phyloP scores from a whole-genome alignment of 1,140 invertebrate species.

The Drosophila dunni region DNA sequence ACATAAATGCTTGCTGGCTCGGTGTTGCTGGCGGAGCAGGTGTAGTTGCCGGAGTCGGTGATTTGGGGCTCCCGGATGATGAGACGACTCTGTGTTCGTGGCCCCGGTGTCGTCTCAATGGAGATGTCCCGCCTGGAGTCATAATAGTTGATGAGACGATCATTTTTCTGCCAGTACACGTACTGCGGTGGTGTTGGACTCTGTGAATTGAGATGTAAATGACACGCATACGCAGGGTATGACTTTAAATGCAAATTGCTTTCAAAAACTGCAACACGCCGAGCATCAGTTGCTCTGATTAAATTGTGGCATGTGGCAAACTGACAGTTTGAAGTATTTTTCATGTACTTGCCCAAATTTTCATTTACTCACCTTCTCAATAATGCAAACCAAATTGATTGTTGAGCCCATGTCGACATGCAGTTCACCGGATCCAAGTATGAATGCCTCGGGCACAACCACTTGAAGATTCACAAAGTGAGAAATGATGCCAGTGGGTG shows the following conservation, averaged over 20 bases:
- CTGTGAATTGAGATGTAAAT: conserved; percentile 85
- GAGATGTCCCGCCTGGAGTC: conserved; percentile 92
- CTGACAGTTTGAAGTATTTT: not conserved
- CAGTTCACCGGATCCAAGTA: conserved; percentile 93
- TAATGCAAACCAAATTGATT: conserved; percentile 95
- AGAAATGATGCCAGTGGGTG: conserved; percentile 92
- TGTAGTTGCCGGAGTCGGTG: conserved; percentile 95
- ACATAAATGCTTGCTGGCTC: conserved; percentile 95
- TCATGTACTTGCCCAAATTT: not conserved
- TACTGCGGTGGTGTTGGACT: conserved; percentile 95
- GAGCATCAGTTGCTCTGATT: conserved; percentile 1
- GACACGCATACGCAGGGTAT: conserved; percentile 27
- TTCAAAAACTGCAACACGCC: not conserved
- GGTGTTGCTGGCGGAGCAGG: conserved; percentile 94
- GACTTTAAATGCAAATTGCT: conserved; percentile 3
- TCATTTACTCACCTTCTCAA: conserved; percentile 91
- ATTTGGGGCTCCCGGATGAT: conserved; percentile 93
- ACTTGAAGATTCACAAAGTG: conserved; percentile 95
- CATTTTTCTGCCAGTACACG: conserved; percentile 96
- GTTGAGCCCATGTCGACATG: conserved; percentile 95
- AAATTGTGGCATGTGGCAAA: not conserved
- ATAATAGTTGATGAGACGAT: conserved; percentile 96
- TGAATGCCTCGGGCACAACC: conserved; percentile 94
- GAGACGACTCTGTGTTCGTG: conserved; percentile 92
- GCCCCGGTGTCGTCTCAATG: conserved; percentile 93